Evolutionary conservation across 2,888 invertebrate species (phyloP).

Genomic region (Augiades crinisus): DNA sequence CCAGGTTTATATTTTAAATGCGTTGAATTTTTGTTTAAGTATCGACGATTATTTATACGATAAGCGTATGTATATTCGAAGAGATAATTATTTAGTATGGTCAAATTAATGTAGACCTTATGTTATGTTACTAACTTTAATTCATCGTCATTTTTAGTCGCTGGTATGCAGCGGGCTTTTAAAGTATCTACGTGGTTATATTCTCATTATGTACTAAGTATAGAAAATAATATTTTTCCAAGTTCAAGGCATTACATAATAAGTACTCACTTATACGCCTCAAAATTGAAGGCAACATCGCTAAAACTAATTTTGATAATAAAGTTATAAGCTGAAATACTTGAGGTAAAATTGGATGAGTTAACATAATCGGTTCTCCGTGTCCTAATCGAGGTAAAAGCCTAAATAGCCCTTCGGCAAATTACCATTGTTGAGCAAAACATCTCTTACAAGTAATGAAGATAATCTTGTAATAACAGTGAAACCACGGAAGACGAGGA

Average conservation of each 20-base stretch:
- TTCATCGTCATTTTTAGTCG: too few species aligned
- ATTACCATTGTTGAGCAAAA: slow-evolving; percentile 50
- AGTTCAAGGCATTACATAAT: neutral
- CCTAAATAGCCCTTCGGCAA: slow-evolving; percentile 45
- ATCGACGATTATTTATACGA: too few species aligned
- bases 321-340: slow-evolving; percentile 35
- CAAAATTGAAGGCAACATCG: slow-evolving; percentile 12
- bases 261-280: neutral
- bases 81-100: too few species aligned
- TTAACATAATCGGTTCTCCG: slow-evolving; percentile 46
- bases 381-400: slow-evolving; percentile 44
- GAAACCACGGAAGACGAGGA: slow-evolving; percentile 16
- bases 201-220: too few species aligned
- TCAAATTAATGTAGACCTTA: too few species aligned
- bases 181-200: too few species aligned
- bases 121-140: too few species aligned
- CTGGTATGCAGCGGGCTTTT: too few species aligned
- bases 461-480: slow-evolving; percentile 29
- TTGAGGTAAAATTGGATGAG: slow-evolving; percentile 36
- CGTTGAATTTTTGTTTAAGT: neutral
- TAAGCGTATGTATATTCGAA: too few species aligned
- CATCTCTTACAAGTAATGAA: slow-evolving; percentile 36
- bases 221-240: neutral
- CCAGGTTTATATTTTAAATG: slow-evolving; percentile 28
- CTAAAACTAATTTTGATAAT: slow-evolving; percentile 27